Evolutionary conservation across 2,797 vertebrate genomes (phyloP), one percentile per base, ranked within the genome.

Genomic region (Streptopelia turtur): DNA sequence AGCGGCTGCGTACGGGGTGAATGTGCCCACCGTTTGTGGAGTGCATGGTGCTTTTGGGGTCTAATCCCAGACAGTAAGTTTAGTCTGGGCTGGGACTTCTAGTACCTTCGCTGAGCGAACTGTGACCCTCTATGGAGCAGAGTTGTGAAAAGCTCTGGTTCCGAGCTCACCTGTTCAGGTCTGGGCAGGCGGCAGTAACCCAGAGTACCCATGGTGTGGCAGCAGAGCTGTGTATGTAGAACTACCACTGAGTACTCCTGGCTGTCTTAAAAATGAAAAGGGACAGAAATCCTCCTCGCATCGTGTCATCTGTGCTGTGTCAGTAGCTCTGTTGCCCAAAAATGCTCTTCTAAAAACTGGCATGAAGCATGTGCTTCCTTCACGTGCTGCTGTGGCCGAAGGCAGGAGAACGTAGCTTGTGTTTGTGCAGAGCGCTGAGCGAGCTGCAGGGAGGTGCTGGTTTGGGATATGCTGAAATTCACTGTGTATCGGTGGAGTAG

Each of bases 181-280:
- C 88, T 30, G 55, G 23, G 70, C 6, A 13, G 83, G 89, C 31
- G 47, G 47, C 47, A 98, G 99, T 97, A 99, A 97, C 99, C 97
- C 69, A 31, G 52, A 97, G 97, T 94, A 98, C 98, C 99, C 99
- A 98, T 99, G 93, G 98, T 98, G 99, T 98, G 99, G 99, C 99
- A 99, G 99, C 98, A 99, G 98, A 98, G 99, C 81, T 59, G 97
- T 97, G 37, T 5, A 23, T 16, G 93, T 83, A 41, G 23, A 85
- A 27, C 93, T 9, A 2, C 0, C 25, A 3, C 28, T 16, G 20
- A 17, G 74, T 49, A 72, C 60, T 37, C 64, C 68, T 92, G 85
- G 53, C 78, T 3, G 16, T 8, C 61, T 94, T 22, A 0, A 60
- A 18, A 56, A 18, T 12, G 2, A 25, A 53, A 49, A 33, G 5